These are phyloP conservation scores for Suillia variegata DNA, from an alignment of 2,888 invertebrate genomes.

Conservation along the genomic window DNA sequence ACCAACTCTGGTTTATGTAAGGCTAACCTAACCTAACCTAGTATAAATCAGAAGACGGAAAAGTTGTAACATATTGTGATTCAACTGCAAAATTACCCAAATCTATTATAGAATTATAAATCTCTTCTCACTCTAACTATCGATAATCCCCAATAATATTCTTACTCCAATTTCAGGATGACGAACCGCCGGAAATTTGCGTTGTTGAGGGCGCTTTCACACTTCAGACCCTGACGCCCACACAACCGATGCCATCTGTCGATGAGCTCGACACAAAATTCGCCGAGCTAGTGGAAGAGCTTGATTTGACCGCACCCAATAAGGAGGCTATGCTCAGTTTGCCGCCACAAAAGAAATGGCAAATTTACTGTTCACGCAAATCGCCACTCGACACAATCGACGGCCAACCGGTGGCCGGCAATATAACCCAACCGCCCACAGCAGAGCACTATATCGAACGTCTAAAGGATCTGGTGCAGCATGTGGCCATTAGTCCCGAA, in stretches of 20 bases:
- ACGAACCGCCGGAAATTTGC: conserved; percentile 95
- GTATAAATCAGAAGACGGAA: no score
- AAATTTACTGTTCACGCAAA: conserved; percentile 91
- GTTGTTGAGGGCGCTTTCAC: conserved; percentile 89
- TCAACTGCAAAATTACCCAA: no score
- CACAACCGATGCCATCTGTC: conserved; percentile 91
- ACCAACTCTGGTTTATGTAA: no score
- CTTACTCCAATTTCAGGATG: conserved; percentile 69
- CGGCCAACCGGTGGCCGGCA: conserved; percentile 60
- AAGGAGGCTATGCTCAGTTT: conserved; percentile 92
- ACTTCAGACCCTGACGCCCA: conserved; percentile 87
- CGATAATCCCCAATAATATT: no score
- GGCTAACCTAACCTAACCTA: no score
- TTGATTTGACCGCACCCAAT: conserved; percentile 91
- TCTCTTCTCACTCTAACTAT: no score
- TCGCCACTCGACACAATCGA: conserved; percentile 68
- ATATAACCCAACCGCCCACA: conserved; percentile 75
- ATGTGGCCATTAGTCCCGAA: conserved; percentile 53
- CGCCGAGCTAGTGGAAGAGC: conserved; percentile 92
- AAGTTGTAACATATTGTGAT: no score
- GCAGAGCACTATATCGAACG: conserved; percentile 93
- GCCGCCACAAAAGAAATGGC: conserved; percentile 96
- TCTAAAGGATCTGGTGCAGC: conserved; percentile 77
- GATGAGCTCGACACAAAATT: conserved; percentile 93
- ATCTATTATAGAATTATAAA: no score